phyloP scores from a whole-genome alignment of 2,888 invertebrate genomes.

The Chrysodeixis includens region DNA sequence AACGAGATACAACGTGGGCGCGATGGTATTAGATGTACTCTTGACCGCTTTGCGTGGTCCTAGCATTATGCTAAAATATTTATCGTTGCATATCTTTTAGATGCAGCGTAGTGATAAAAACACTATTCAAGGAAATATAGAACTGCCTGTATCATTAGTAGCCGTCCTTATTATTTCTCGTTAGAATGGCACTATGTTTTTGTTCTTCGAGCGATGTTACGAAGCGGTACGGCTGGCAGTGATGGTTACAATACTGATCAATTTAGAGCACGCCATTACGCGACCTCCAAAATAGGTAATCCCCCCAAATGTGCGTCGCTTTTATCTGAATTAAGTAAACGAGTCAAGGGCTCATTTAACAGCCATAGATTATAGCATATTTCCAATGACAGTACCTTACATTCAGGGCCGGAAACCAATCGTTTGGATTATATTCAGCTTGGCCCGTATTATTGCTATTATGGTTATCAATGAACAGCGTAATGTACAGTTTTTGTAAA shows the following conservation, averaged over 20 bases:
- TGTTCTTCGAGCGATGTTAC: background rate
- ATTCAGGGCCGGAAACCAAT: constrained; percentile 54
- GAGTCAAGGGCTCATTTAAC: constrained; percentile 43
- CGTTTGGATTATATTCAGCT: constrained; percentile 48
- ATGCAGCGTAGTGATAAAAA: constrained; percentile 34
- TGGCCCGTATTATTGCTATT: constrained; percentile 47
- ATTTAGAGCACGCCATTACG: constrained; percentile 47
- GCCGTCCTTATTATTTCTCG: constrained; percentile 11
- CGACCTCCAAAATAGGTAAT: constrained; percentile 48
- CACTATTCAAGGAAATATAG: constrained; percentile 29
- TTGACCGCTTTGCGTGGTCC: constrained; percentile 30
- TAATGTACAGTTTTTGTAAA: constrained; percentile 62
- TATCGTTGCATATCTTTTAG: constrained; percentile 31
- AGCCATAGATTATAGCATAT: constrained; percentile 18
- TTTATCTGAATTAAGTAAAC: constrained; percentile 49
- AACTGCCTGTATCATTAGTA: constrained; percentile 17
- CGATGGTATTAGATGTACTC: constrained; percentile 15
- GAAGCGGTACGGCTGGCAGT: background rate
- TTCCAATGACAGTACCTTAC: constrained; percentile 25
- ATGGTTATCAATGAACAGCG: constrained; percentile 57
- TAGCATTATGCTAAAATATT: constrained; percentile 20
- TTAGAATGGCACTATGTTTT: background rate
- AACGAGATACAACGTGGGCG: constrained; percentile 14
- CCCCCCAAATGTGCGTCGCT: constrained; percentile 33
- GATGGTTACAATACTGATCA: constrained; percentile 13